Evolutionary conservation across 2,888 invertebrate genomes (phyloP), one percentile per base, ranked within the genome.

Genomic region (Idaea aversata): DNA sequence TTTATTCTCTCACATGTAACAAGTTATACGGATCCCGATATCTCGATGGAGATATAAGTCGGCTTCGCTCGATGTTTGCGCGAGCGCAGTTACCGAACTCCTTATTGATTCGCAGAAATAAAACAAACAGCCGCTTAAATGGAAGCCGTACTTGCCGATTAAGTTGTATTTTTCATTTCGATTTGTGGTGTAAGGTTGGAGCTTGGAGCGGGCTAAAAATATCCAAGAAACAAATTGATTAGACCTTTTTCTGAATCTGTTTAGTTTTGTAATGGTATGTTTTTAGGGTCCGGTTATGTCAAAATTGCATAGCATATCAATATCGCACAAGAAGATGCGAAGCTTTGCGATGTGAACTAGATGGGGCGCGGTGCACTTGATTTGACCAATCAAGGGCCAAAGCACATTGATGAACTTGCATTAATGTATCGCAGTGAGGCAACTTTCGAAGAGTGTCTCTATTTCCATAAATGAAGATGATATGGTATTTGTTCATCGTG

Each of bases 81-180:
- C 73, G 60, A 58, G 67, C 64, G 63, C 70, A 73, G 73, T 70
- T 73, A 75, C 73, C 72, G 47, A 10, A 10, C 47, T 72, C 65
- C 75, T 81, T 80, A 84, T 83, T 83, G 82, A 84, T 81, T 84
- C 80, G 71, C 66, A 77, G 76, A 83, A 85, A 82, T 82, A 85
- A 85, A 83, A 82, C 79, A 83, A 78, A 79, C 77, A 76, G 71
- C 75, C 71, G 71, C 65, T 78, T 83, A 83, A 86, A 83, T 85
- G 86, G 86, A 76, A 85, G 81, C 84, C 47, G 10, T 75, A 75
- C 70, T 74, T 66, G 80, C 80, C 78, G 84, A 87, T 86, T 85
- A 83, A 87, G 77, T 80, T 83, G 82, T 86, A 82, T 82, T 73
- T 69, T 79, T 77, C 77, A 74, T 80, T 77, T 74, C 5, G 65